These are phyloP conservation scores for Colostygia pectinataria DNA, from an alignment of 2,888 invertebrate species.

Conservation along the genomic window DNA sequence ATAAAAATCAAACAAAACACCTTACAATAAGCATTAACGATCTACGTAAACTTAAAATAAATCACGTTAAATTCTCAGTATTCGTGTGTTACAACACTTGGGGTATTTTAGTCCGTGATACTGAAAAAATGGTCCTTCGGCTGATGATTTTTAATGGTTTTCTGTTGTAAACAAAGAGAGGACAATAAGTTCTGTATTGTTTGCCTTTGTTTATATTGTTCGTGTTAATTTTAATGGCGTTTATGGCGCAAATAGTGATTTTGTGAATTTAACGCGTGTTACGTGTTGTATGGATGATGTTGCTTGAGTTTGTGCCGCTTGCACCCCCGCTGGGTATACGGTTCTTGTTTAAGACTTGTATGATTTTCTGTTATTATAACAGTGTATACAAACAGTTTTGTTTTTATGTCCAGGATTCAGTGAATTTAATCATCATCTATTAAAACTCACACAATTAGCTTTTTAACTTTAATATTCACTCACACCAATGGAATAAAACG, in stretches of 20 bases:
- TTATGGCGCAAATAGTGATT: constrained; percentile 68
- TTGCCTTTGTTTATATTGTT: constrained; percentile 57
- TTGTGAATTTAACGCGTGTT: constrained; percentile 66
- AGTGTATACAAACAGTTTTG: neutral
- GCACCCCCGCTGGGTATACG: constrained; percentile 35
- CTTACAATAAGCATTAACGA: constrained; percentile 44
- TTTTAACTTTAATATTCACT: too few relatives aligned
- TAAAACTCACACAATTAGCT: too few relatives aligned
- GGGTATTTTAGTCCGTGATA: neutral
- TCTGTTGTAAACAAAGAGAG: constrained; percentile 63
- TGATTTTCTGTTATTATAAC: constrained; percentile 6
- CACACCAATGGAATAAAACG: too few relatives aligned
- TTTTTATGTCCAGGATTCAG: too few relatives aligned
- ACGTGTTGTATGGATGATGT: constrained; percentile 26
- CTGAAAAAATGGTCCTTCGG: constrained; percentile 35
- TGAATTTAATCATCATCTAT: too few relatives aligned
- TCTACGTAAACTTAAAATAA: constrained; percentile 33
- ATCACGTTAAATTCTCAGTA: constrained; percentile 57
- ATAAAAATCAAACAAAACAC: constrained; percentile 40
- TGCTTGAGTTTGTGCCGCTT: constrained; percentile 39
- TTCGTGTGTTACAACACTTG: neutral
- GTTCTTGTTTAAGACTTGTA: constrained; percentile 10
- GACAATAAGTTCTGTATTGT: constrained; percentile 47
- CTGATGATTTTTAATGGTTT: constrained; percentile 75
- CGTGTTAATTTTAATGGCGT: constrained; percentile 56